These are phyloP conservation scores for Zoanthus sociatus DNA, from an alignment of 92 coral and sea anemone genomes.

Conservation along the genomic window DNA sequence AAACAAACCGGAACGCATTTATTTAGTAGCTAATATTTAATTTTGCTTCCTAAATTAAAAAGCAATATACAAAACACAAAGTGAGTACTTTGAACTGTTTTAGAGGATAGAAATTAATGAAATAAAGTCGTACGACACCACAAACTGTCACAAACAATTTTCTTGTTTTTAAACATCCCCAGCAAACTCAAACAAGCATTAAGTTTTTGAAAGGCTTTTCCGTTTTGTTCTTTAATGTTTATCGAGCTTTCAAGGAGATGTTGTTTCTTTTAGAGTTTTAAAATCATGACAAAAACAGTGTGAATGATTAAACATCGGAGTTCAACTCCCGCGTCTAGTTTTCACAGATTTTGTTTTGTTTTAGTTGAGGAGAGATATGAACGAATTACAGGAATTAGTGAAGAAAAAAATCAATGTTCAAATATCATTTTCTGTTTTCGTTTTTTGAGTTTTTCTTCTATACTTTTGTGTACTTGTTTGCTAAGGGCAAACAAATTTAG, in stretches of 20 bases:
- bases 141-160: background rate
- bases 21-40: background rate
- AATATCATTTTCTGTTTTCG: no score
- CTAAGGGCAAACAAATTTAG: no score
- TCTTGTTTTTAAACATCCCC: background rate
- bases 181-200: slow-evolving; percentile 12
- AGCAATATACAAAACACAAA: background rate
- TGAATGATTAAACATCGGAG: background rate
- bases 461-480: no score
- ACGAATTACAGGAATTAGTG: no score
- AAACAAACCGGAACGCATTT: background rate
- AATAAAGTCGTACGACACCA: background rate
- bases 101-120: background rate
- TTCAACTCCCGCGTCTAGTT: background rate
- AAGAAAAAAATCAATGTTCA: no score
- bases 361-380: no score
- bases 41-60: slow-evolving; percentile 2
- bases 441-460: no score
- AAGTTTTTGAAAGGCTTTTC: slow-evolving; percentile 17
- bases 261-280: background rate
- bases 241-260: slow-evolving; percentile 3
- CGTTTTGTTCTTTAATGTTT: slow-evolving; percentile 22
- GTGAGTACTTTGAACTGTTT: background rate
- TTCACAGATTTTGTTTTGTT: no score
- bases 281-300: background rate